Conservation (phyloP, 2,113 vertebrate genomes). For the Sorex araneus region DNA sequence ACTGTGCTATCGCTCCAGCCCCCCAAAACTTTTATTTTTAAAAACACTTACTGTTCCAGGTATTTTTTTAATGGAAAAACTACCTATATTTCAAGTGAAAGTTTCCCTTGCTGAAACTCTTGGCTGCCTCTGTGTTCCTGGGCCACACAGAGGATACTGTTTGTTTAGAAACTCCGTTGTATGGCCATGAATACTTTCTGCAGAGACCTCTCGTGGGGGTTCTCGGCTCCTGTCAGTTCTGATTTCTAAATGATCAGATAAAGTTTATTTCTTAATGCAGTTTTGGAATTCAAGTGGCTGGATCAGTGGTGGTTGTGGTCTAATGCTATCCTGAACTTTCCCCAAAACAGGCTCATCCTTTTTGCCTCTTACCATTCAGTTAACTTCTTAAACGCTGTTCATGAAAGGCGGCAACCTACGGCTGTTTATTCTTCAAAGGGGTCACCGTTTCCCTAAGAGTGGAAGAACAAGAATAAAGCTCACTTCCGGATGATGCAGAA, state of each 20-base stretch:
- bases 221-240: background rate
- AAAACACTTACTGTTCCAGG: background rate
- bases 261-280: background rate
- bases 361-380: constrained; percentile 6
- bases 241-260: constrained; percentile 18
- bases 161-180: background rate
- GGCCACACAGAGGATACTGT: background rate
- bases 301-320: background rate
- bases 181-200: background rate
- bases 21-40: background rate
- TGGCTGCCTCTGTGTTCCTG: constrained; percentile 6
- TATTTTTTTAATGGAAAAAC: constrained; percentile 3
- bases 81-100: constrained; percentile 25
- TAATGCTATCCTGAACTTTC: background rate
- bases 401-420: background rate
- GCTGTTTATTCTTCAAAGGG: constrained; percentile 17
- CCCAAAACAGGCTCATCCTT: background rate
- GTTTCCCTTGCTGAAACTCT: constrained; percentile 28
- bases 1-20: too few relatives aligned
- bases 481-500: background rate
- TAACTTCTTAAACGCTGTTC: constrained; percentile 11
- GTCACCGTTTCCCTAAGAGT: background rate
- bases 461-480: background rate
- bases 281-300: background rate
- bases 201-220: background rate